phyloP scores from a whole-genome alignment of 2,888 invertebrate genomes.

The Chaetogeoica ovagalla region DNA sequence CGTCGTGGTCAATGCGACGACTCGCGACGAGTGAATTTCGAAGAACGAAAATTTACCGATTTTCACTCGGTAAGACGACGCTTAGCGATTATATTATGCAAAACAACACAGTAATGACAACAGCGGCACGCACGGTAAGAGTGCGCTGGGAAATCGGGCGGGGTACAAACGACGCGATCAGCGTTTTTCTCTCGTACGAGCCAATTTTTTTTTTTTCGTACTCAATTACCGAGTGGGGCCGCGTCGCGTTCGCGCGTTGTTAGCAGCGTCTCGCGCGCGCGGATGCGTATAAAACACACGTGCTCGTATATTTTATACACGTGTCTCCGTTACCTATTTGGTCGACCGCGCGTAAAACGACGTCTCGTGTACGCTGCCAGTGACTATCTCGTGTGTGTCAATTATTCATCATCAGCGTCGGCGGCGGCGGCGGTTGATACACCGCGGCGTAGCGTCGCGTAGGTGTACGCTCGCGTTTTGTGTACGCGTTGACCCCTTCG shows the following conservation, averaged over 20 bases:
- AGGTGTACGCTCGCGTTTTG: background rate
- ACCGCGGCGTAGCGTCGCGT: background rate
- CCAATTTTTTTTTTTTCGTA: background rate
- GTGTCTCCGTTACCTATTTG: background rate
- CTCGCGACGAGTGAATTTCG: no score
- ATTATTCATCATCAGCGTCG: slow-evolving; percentile 49
- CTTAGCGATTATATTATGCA: background rate
- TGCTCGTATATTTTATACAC: background rate
- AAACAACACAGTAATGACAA: no score
- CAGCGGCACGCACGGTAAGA: background rate
- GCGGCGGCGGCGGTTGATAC: no score
- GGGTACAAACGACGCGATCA: no score
- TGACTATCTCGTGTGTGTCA: slow-evolving; percentile 44
- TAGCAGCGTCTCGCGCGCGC: no score
- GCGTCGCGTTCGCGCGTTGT: no score
- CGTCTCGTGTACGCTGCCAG: background rate
- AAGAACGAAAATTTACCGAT: no score
- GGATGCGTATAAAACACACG: background rate
- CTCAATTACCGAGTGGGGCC: no score
- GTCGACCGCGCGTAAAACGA: no score
- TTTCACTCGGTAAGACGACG: no score
- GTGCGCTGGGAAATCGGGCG: no score
- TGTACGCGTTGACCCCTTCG: slow-evolving; percentile 11
- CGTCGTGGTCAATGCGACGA: no score
- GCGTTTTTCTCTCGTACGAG: background rate